Evolutionary conservation across 2,888 invertebrate genomes (phyloP), one percentile per base, ranked within the genome.

Genomic region (Aphrophora alni): DNA sequence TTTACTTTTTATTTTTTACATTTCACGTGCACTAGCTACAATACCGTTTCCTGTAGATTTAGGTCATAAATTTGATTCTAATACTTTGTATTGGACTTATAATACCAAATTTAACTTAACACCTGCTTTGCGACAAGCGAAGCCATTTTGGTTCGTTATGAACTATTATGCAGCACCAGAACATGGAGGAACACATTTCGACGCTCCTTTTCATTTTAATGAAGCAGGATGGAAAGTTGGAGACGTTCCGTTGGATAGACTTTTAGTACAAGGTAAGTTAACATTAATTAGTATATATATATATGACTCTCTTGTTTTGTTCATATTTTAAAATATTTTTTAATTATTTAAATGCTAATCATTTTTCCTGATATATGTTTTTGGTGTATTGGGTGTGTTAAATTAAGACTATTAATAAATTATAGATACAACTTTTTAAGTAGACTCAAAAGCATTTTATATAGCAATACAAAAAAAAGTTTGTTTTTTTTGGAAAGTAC

Each of bases 171-270:
- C 87, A 14, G 89, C 90, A 1, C 89, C 89, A 0, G 92, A 93
- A 83, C 93, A 93, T 85, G 90, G 90, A 0, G 92, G 93, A 0
- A 93, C 93, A 0, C 93, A 93, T 84, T 80, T 93, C 7, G 93
- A 93, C 83, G 91, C 93, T 0, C 93, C 93, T 0, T 89, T 89
- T 78, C 93, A 93, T 85, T 92, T 92, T 85, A 84, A 86, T 71
- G 84, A 85, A 17, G 85, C 87, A 0, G 90, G 90, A 0, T 87
- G 88, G 87, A 88, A 88, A 24, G 89, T 91, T 0, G 90, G 89
- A 8, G 89, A 91, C 38, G 90, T 93, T 79, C 90, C 91, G 0
- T 17, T 85, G 14, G 69, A 78, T 8, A 81, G 80, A 59, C 81
- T 84, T 1, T 75, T 84, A 38, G 80, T 82, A 28, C 81, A 73